Conservation (phyloP, 2,797 vertebrate genomes). For the Heliangelus exortis region DNA sequence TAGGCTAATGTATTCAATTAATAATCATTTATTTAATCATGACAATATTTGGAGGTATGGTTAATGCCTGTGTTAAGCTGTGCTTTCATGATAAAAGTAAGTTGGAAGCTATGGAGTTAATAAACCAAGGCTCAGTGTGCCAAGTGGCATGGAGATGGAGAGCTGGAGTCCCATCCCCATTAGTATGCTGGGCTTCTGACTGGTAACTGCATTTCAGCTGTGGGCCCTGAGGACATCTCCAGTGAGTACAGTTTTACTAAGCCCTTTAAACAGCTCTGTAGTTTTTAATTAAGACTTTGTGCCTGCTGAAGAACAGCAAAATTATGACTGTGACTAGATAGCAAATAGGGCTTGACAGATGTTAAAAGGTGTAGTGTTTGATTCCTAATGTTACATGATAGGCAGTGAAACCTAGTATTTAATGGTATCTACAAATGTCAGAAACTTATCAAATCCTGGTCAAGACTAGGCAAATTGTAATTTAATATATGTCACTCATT, state of each 20-base stretch:
- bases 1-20: neutral
- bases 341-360: conserved; percentile 21
- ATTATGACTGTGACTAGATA: conserved; percentile 13
- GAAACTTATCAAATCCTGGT: conserved; percentile 14
- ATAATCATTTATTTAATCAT: neutral
- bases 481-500: neutral
- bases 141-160: neutral
- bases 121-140: neutral
- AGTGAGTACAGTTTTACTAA: neutral
- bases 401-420: conserved; percentile 24
- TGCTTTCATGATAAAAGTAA: neutral
- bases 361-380: conserved; percentile 8
- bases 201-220: neutral
- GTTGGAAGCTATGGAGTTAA: neutral
- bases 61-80: neutral
- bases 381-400: neutral
- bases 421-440: neutral
- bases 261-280: conserved; percentile 28
- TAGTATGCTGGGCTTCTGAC: conserved; percentile 1
- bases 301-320: conserved; percentile 25
- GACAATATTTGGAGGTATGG: neutral
- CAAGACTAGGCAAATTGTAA: neutral
- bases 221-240: conserved; percentile 5
- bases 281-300: conserved; percentile 38
- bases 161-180: neutral